phyloP scores from a whole-genome alignment of 2,113 vertebrate species.

The Sorex fumeus region DNA sequence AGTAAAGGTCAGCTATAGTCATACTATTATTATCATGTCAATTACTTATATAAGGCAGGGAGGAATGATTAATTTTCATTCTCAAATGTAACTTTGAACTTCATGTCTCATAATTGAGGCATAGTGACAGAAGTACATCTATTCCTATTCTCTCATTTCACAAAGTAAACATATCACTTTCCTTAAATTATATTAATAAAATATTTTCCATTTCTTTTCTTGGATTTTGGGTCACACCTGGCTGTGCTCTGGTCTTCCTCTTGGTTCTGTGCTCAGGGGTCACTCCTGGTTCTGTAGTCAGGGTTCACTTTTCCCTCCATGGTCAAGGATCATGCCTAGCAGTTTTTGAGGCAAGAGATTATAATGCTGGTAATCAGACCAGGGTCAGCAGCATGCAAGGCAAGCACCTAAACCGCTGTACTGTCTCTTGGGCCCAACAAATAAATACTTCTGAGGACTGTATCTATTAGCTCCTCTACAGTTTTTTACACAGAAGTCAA shows the following conservation, averaged over 20 bases:
- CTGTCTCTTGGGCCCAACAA: too few species aligned
- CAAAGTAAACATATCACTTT: background rate
- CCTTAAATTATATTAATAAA: background rate
- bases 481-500: background rate
- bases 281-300: too few species aligned
- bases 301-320: too few species aligned
- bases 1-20: constrained; percentile 5
- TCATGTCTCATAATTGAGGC: background rate
- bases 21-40: background rate
- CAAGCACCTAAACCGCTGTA: too few species aligned
- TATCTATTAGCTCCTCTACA: background rate
- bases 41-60: background rate
- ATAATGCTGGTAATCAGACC: too few species aligned
- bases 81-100: constrained; percentile 51
- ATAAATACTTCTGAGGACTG: background rate
- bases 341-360: too few species aligned
- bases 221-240: too few species aligned
- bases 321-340: too few species aligned
- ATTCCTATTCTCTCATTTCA: background rate
- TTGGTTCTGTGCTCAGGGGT: too few species aligned
- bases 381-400: too few species aligned
- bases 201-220: too few species aligned
- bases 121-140: background rate
- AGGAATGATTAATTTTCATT: constrained; percentile 34
- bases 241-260: too few species aligned